phyloP scores from a whole-genome alignment of 2,888 invertebrate genomes.

The Mesopsocus fuscifrons region DNA sequence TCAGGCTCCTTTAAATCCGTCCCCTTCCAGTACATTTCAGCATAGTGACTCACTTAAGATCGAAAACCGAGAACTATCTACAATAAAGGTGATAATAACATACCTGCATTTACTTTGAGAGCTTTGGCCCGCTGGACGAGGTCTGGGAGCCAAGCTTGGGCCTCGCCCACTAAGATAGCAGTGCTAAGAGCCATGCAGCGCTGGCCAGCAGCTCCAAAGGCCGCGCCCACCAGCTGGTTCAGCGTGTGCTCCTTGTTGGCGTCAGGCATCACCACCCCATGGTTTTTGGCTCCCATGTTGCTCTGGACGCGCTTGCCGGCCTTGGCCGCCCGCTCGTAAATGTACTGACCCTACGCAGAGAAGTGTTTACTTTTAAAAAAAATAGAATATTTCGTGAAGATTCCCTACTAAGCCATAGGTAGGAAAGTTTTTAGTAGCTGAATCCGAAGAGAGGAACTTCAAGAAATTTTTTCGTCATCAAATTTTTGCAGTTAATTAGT shows the following conservation, averaged over 20 bases:
- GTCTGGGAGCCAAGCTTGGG: constrained; percentile 87
- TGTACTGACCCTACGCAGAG: constrained; percentile 56
- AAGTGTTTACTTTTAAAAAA: background rate
- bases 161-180: constrained; percentile 78
- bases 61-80: too few relatives aligned
- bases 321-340: constrained; percentile 74
- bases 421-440: background rate
- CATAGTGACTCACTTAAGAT: too few relatives aligned
- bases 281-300: constrained; percentile 99
- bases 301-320: constrained; percentile 90
- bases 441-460: too few relatives aligned
- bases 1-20: too few relatives aligned
- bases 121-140: constrained; percentile 61
- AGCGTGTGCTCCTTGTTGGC: constrained; percentile 93
- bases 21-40: too few relatives aligned
- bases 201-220: constrained; percentile 98
- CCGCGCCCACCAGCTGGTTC: constrained; percentile 82
- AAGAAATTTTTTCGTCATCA: too few relatives aligned
- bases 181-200: constrained; percentile 98
- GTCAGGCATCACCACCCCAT: constrained; percentile 91
- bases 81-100: too few relatives aligned
- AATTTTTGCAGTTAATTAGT: background rate
- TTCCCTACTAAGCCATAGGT: background rate
- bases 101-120: constrained; percentile 75
- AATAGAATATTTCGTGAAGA: background rate